phyloP scores from a whole-genome alignment of 2,113 vertebrate genomes.

The Aramus guarauna region DNA sequence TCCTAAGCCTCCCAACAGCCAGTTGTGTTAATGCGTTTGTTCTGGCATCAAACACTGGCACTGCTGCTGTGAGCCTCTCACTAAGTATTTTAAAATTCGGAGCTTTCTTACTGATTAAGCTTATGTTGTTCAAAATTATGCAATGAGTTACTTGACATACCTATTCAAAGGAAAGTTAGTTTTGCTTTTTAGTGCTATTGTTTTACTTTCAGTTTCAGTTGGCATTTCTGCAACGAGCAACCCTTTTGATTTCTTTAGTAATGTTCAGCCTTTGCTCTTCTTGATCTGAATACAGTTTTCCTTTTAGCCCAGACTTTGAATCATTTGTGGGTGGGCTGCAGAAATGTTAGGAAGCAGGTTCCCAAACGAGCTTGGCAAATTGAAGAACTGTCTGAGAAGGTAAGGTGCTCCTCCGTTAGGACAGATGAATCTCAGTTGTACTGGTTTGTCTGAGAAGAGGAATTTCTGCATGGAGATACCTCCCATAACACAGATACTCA shows the following conservation, averaged over 20 bases:
- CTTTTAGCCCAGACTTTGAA: not conserved
- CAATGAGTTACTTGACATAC: not conserved
- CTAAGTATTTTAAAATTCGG: not conserved
- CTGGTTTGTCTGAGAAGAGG: not conserved
- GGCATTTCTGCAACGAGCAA: not conserved
- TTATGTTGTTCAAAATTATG: not conserved
- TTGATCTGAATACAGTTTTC: not conserved
- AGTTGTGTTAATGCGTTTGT: not conserved
- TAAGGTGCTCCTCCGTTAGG: not conserved
- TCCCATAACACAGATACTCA: not conserved
- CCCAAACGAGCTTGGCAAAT: not conserved
- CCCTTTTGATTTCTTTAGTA: not conserved
- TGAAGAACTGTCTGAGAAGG: not conserved
- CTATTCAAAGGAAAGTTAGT: not conserved
- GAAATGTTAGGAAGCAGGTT: not conserved
- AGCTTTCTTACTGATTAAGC: not conserved
- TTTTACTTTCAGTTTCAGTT: not conserved
- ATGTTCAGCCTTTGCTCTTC: not conserved
- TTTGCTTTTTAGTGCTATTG: not conserved
- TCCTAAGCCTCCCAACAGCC: not conserved
- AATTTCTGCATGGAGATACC: not conserved
- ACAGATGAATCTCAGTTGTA: not conserved
- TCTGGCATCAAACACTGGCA: not conserved
- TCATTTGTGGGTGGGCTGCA: not conserved
- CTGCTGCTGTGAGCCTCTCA: not conserved